Evolutionary conservation across 2,113 vertebrate species (phyloP), one percentile per base, ranked within the genome.

Genomic region (Apodemus sylvaticus): DNA sequence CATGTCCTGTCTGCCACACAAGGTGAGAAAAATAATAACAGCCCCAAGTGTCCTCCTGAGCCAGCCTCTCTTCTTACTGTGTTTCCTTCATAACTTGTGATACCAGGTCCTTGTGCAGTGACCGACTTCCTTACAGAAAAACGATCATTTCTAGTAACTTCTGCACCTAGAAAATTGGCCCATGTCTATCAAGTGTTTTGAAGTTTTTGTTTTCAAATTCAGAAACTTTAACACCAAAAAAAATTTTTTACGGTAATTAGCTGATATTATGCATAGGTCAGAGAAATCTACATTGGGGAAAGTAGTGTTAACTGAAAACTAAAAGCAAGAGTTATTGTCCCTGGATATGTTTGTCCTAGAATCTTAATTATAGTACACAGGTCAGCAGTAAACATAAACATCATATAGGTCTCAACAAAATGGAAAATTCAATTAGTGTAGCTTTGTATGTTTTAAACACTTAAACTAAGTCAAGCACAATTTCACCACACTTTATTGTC

Each of bases 361-460:
- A 89, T 66, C 29, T 39, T 82, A 66, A 4, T 55, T 58, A 48
- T 68, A 87, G 58, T 29, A 58, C 29, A 64, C 19, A 34, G 22
- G 29, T 93, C 62, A 31, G 9, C 5, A 29, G 73, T 20, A 48
- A 26, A 82, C 58, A 82, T 22, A 78, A 58, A 45, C 31, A 71
- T 88, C 62, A 88, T 70, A 79, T 58, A 73, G 71, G 16, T 17
- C 79, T 94, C 79, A 94, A 68, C 81, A 92, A 90, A 85, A 86
- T 51, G 55, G 58, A 88, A 71, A 90, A 77, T 66, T 83, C 24
- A 85, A 4, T 85, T 70, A 53, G 8, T 85, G 39, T 76, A 92
- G 79, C 36, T 85, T 45, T 10, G 53, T 64, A 71, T 34, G 4
- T 90, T 94, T 91, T 39, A 93, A 83, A 93, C 74, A 90, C 89